Conservation (phyloP, 2,888 invertebrate species). For the Marronus borbonicus region DNA sequence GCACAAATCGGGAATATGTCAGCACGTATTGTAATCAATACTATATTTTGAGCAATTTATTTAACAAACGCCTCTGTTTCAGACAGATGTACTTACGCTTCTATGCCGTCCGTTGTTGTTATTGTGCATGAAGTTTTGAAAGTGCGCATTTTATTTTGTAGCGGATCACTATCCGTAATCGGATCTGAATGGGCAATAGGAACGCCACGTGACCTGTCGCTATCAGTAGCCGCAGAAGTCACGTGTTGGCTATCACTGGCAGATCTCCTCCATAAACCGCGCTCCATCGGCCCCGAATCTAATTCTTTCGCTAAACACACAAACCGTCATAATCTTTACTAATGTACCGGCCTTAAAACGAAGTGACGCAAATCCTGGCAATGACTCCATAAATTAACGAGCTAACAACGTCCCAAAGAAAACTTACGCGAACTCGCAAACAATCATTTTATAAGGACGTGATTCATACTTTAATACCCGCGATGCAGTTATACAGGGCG, state of each 20-base stretch:
- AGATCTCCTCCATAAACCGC: conserved; percentile 65
- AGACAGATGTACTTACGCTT: not conserved
- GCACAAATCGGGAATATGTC: too few relatives aligned
- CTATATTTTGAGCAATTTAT: not conserved
- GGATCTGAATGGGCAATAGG: conserved; percentile 58
- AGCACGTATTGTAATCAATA: too few relatives aligned
- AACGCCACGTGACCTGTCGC: conserved; percentile 68
- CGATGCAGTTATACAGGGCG: too few relatives aligned
- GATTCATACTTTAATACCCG: not conserved
- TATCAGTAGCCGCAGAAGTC: conserved; percentile 69
- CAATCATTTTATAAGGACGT: not conserved
- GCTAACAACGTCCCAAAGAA: not conserved
- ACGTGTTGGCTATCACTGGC: conserved; percentile 67
- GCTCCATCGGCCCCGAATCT: conserved; percentile 54
- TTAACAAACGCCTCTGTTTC: not conserved
- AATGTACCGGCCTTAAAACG: conserved; percentile 52
- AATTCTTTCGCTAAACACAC: conserved; percentile 52
- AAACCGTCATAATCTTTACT: conserved; percentile 55
- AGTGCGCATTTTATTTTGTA: conserved; percentile 23
- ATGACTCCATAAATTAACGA: conserved; percentile 19
- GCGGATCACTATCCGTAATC: conserved; percentile 55
- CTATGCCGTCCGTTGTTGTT: too few relatives aligned
- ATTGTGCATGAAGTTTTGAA: not conserved
- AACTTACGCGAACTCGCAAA: not conserved
- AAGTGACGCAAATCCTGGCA: conserved; percentile 24